Conservation (phyloP, 1,140 invertebrate genomes). For the Lithobius niger region DNA sequence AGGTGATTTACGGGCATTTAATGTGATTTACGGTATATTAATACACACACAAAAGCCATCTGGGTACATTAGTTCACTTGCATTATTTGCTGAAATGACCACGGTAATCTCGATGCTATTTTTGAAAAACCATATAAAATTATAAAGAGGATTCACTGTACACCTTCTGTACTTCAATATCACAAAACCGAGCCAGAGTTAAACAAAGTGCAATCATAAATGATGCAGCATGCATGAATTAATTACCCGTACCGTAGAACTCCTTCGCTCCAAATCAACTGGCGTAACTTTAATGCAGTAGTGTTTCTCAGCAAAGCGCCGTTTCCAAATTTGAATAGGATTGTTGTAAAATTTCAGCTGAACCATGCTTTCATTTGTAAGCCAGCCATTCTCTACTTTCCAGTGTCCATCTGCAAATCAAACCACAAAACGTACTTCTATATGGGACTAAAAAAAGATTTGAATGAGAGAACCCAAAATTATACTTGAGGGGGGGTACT, state of each 20-base stretch:
- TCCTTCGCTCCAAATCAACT: conserved; percentile 42
- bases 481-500: conserved; percentile 44
- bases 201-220: conserved; percentile 40
- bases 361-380: conserved; percentile 68
- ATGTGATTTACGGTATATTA: too few species aligned
- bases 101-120: too few species aligned
- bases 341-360: conserved; percentile 75
- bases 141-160: too few species aligned
- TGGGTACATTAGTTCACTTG: too few species aligned
- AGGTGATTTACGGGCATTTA: too few species aligned
- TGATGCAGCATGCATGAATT: conserved; percentile 38
- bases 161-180: too few species aligned
- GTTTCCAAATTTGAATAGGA: conserved; percentile 68
- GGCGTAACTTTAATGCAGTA: conserved; percentile 50
- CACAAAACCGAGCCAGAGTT: conserved; percentile 34
- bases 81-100: too few species aligned
- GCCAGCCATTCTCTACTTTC: conserved; percentile 66
- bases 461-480: conserved; percentile 30
- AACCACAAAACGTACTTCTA: not conserved
- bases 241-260: conserved; percentile 26
- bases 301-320: conserved; percentile 51
- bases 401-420: conserved; percentile 39
- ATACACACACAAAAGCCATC: too few species aligned
- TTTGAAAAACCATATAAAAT: too few species aligned
- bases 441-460: not conserved